phyloP scores from a whole-genome alignment of 35 echinoderm and acorn worm genomes.

The Lytechinus variegatus region DNA sequence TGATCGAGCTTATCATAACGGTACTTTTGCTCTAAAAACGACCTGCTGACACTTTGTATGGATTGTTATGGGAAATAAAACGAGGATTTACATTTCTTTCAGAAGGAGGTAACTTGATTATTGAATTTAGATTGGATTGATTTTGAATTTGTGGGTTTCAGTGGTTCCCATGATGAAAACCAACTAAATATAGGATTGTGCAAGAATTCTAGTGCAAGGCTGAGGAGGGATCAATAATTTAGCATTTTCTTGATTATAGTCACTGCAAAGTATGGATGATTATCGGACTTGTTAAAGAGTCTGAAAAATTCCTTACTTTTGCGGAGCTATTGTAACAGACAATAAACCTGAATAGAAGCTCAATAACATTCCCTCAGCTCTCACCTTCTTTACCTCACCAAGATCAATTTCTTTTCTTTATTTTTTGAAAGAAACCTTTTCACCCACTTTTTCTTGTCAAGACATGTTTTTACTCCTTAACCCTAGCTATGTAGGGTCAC shows the following conservation, averaged over 20 bases:
- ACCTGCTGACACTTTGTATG: no score
- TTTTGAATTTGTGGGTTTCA: no score
- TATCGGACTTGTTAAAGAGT: background rate
- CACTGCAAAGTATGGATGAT: background rate
- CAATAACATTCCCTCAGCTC: background rate
- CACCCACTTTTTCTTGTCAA: background rate
- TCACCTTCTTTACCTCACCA: background rate
- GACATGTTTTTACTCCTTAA: background rate
- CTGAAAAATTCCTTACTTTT: background rate
- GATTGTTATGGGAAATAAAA: no score
- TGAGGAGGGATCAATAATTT: no score
- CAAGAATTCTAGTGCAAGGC: no score
- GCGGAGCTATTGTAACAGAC: background rate
- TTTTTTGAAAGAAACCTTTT: background rate
- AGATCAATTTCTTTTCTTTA: slow-evolving; percentile 5
- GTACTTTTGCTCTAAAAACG: no score
- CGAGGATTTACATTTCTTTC: no score
- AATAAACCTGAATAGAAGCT: background rate
- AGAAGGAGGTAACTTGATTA: no score
- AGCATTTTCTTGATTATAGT: background rate
- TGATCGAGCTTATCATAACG: no score
- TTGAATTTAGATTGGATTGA: no score
- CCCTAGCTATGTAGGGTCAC: background rate
- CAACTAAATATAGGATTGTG: no score
- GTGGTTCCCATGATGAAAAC: no score